Evolutionary conservation across 1,140 invertebrate genomes (phyloP).

Genomic region (Nixonia krombeini): DNA sequence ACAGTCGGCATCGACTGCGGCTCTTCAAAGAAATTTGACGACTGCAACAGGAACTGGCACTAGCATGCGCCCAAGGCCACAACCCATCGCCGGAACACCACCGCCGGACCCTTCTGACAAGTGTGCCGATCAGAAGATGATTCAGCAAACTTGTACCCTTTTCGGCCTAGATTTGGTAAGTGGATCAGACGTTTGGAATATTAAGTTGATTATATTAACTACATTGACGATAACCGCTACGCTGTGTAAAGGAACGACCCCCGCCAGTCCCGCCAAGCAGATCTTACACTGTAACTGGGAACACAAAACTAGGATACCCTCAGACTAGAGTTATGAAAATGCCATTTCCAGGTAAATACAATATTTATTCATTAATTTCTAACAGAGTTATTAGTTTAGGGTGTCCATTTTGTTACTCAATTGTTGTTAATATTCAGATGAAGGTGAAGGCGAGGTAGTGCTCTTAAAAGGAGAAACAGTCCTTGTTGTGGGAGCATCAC

Average conservation of each 20-base stretch:
- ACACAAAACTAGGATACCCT: constrained; percentile 93
- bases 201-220: constrained; percentile 7
- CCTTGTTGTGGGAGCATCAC: constrained; percentile 85
- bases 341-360: constrained; percentile 82
- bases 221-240: no score
- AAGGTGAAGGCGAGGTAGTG: constrained; percentile 75
- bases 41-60: constrained; percentile 57
- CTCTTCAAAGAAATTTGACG: constrained; percentile 58
- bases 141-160: constrained; percentile 90
- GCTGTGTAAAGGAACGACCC: constrained; percentile 89
- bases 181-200: constrained; percentile 21
- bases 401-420: background rate
- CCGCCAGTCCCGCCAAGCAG: constrained; percentile 91
- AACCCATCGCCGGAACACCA: constrained; percentile 89
- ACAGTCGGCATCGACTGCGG: constrained; percentile 29
- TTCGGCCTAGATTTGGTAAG: constrained; percentile 90
- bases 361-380: background rate
- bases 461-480: constrained; percentile 87
- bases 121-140: constrained; percentile 86
- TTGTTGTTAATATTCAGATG: constrained; percentile 66
- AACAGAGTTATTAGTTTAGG: no score
- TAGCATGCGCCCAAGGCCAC: constrained; percentile 81
- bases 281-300: constrained; percentile 90
- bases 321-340: constrained; percentile 92
- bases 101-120: constrained; percentile 82